These are phyloP conservation scores for Onthophagus sagittarius DNA, from an alignment of 2,888 invertebrate species.

Conservation along the genomic window DNA sequence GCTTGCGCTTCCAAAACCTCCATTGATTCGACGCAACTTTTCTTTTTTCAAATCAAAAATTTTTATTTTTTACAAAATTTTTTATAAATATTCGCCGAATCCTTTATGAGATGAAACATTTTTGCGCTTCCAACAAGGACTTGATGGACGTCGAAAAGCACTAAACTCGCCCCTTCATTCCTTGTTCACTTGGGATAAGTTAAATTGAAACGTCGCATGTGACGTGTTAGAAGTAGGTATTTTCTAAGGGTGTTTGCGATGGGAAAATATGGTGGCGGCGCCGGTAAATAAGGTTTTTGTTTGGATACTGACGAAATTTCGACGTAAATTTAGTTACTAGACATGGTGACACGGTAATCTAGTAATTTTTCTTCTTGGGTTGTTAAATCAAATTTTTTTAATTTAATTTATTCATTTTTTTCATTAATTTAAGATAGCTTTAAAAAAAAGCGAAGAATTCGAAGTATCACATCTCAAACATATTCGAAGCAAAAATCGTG, in stretches of 20 bases:
- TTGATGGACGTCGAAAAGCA: too few relatives aligned
- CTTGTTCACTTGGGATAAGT: neutral
- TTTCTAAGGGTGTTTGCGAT: neutral
- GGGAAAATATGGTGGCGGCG: neutral
- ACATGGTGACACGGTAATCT: too few relatives aligned
- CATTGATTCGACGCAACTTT: slow-evolving; percentile 40
- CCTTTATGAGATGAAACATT: too few relatives aligned
- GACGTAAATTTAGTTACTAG: neutral
- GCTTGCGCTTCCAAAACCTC: slow-evolving; percentile 37
- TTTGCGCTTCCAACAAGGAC: too few relatives aligned
- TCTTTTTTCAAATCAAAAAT: slow-evolving; percentile 16
- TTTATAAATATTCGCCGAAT: slow-evolving; percentile 4
- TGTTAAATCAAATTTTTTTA: too few relatives aligned
- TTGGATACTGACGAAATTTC: neutral
- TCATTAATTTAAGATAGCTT: neutral
- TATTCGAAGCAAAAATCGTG: neutral
- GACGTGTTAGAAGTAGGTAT: neutral
- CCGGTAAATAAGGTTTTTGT: neutral
- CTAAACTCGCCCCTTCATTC: neutral
- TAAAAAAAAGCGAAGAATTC: neutral
- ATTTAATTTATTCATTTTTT: too few relatives aligned
- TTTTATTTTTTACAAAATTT: slow-evolving; percentile 31
- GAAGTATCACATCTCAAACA: neutral
- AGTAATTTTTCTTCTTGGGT: too few relatives aligned
- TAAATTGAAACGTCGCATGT: neutral